Evolutionary conservation across 2,113 vertebrate genomes (phyloP).

Genomic region (Engraulis encrasicolus): DNA sequence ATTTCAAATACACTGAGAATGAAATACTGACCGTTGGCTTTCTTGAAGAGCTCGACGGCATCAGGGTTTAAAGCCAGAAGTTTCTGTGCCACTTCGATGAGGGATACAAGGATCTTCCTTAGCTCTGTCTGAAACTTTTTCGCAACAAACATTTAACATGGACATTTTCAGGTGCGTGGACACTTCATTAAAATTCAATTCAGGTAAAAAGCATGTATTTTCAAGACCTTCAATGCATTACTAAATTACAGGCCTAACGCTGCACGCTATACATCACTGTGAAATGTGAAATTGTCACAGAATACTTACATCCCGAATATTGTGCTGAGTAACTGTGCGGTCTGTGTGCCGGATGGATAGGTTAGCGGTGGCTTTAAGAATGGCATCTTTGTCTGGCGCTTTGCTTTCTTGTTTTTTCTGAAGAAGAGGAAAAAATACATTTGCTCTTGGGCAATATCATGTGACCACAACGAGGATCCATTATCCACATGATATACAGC

Average conservation of each 20-base stretch:
- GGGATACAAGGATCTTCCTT: slow-evolving; percentile 94
- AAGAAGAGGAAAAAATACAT: too few species aligned
- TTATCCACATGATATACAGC: background rate
- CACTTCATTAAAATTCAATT: background rate
- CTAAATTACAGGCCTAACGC: background rate
- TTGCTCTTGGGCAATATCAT: background rate
- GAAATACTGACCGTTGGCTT: slow-evolving; percentile 88
- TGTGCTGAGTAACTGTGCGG: slow-evolving; percentile 87
- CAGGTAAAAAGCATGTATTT: background rate
- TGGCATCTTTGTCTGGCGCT: slow-evolving; percentile 94
- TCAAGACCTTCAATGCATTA: background rate
- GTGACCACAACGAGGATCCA: background rate
- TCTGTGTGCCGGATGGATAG: slow-evolving; percentile 83
- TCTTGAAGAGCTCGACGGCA: slow-evolving; percentile 96
- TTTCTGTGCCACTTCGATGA: slow-evolving; percentile 97
- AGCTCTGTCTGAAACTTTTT: slow-evolving; percentile 97
- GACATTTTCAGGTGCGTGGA: background rate
- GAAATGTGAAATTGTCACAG: background rate
- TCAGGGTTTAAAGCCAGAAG: slow-evolving; percentile 94
- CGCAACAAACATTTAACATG: slow-evolving; percentile 30
- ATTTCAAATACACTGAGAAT: background rate
- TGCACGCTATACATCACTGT: background rate
- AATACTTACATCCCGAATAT: slow-evolving; percentile 88
- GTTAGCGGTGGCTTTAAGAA: slow-evolving; percentile 87
- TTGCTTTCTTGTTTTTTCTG: slow-evolving; percentile 96